Conservation (phyloP, 2,797 vertebrate species). For the Astyanax mexicanus region DNA sequence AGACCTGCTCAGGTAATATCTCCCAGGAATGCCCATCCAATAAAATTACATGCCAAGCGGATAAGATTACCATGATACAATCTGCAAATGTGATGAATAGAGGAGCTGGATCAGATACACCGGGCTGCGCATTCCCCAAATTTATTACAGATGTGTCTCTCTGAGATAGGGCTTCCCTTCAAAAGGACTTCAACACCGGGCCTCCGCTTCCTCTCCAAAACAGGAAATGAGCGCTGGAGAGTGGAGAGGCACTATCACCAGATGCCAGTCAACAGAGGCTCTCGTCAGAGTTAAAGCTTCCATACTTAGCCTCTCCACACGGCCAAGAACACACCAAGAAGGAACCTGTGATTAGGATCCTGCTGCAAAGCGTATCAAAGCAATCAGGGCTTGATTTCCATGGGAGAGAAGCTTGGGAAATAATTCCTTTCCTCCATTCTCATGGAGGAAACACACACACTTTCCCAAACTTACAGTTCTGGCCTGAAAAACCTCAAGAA, state of each 20-base stretch:
- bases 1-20: constrained; percentile 52
- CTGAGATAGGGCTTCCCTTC: constrained; percentile 50
- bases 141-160: constrained; percentile 63
- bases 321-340: constrained; percentile 38
- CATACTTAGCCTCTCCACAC: constrained; percentile 36
- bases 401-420: background rate
- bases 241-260: constrained; percentile 44
- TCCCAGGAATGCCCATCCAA: constrained; percentile 58
- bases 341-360: constrained; percentile 41
- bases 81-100: constrained; percentile 66
- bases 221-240: constrained; percentile 60
- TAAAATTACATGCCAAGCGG: constrained; percentile 63
- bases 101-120: constrained; percentile 62
- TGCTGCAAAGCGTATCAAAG: constrained; percentile 40
- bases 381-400: constrained; percentile 17
- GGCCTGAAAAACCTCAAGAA: background rate
- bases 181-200: constrained; percentile 37
- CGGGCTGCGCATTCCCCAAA: constrained; percentile 56
- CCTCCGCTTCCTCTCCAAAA: constrained; percentile 44
- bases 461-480: background rate
- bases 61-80: constrained; percentile 64
- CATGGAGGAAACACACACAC: background rate
- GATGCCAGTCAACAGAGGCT: constrained; percentile 46
- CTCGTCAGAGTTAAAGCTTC: constrained; percentile 28
- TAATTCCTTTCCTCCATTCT: background rate